These are phyloP conservation scores for Eupithecia tripunctaria DNA, from an alignment of 2,888 invertebrate genomes.

Conservation along the genomic window DNA sequence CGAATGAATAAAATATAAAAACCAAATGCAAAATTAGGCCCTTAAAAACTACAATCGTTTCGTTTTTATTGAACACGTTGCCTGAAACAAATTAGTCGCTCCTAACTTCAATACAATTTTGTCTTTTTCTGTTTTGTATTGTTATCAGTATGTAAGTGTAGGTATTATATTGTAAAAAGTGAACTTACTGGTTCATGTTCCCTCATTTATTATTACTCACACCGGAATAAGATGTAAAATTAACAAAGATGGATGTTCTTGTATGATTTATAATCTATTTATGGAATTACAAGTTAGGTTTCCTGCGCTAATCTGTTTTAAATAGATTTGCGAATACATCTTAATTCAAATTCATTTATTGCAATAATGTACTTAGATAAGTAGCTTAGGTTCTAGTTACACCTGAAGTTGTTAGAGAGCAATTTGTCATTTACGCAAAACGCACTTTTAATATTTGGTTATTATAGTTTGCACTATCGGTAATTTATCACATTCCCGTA, in stretches of 20 bases:
- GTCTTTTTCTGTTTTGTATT: neutral
- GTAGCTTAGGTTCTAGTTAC: no score
- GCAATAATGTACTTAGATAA: no score
- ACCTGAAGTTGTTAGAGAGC: no score
- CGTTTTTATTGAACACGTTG: neutral
- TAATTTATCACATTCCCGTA: no score
- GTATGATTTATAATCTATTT: slow-evolving; percentile 50
- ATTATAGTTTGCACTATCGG: no score
- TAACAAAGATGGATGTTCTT: slow-evolving; percentile 47
- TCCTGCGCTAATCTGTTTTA: slow-evolving; percentile 28
- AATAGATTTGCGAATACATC: slow-evolving; percentile 11
- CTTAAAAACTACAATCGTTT: neutral
- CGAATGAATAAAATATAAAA: neutral
- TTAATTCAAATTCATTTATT: no score
- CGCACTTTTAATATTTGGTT: no score
- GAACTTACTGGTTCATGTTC: neutral
- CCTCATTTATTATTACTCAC: neutral
- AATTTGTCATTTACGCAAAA: no score
- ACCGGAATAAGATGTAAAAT: neutral
- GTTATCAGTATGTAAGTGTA: neutral
- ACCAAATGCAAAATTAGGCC: neutral
- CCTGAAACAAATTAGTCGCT: neutral
- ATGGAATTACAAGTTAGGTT: slow-evolving; percentile 16
- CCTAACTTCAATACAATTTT: neutral
- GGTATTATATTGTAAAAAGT: neutral